Conservation (phyloP, 2,888 invertebrate species). For the Ormyrus pomaceus region DNA sequence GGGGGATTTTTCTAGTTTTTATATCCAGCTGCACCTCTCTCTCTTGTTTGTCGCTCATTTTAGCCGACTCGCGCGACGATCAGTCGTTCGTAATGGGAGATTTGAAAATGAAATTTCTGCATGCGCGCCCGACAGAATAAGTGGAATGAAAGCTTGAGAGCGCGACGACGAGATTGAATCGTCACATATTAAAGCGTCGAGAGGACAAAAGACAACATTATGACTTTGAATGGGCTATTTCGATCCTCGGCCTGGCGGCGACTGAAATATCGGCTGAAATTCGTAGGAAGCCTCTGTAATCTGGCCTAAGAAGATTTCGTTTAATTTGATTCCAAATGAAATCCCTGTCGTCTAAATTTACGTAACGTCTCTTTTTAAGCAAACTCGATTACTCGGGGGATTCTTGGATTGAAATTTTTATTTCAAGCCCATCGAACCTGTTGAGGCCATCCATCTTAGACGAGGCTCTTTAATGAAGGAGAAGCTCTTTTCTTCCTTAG, state of each 20-base stretch:
- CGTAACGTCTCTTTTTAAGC: conserved; percentile 21
- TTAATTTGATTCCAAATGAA: conserved; percentile 44
- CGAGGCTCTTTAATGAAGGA: conserved; percentile 9
- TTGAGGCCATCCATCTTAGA: conserved; percentile 1
- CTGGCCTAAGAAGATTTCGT: conserved; percentile 40
- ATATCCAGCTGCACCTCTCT: too few relatives aligned
- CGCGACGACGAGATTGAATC: background rate
- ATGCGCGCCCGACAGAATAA: too few relatives aligned
- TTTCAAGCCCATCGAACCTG: conserved; percentile 34
- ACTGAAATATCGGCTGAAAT: conserved; percentile 12
- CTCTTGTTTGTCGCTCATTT: too few relatives aligned
- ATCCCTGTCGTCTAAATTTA: conserved; percentile 38
- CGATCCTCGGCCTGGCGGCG: conserved; percentile 5
- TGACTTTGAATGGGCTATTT: conserved; percentile 25
- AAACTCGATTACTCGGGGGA: conserved; percentile 40
- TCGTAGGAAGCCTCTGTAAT: conserved; percentile 8
- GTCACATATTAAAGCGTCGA: conserved; percentile 8
- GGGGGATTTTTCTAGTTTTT: background rate
- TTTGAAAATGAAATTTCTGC: too few relatives aligned
- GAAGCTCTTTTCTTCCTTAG: conserved; percentile 4
- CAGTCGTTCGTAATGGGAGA: too few relatives aligned
- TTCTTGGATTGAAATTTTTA: conserved; percentile 47
- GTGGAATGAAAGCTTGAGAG: conserved; percentile 7
- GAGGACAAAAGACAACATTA: conserved; percentile 11
- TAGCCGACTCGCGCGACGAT: too few relatives aligned